phyloP scores from a whole-genome alignment of 2,888 invertebrate genomes.

The Eupithecia pulchellata region DNA sequence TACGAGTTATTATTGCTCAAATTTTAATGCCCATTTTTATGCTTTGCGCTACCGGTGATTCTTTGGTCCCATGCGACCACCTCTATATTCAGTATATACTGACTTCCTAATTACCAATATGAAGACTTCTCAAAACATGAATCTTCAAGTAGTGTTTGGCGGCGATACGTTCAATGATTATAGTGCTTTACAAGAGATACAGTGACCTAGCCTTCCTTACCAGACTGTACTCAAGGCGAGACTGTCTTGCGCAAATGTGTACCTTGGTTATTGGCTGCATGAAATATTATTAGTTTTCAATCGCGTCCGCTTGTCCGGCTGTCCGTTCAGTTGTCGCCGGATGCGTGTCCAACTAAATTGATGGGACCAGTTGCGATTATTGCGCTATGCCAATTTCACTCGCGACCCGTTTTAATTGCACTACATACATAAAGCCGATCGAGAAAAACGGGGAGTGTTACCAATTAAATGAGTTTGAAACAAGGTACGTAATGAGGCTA shows the following conservation, averaged over 20 bases:
- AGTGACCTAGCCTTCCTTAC: constrained; percentile 6
- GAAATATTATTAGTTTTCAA: constrained; percentile 74
- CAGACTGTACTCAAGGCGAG: constrained; percentile 33
- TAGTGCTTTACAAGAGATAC: not conserved
- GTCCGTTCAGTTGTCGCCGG: constrained; percentile 71
- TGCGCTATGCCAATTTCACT: constrained; percentile 68
- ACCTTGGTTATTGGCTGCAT: constrained; percentile 60
- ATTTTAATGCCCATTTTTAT: too few species aligned
- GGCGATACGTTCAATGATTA: not conserved
- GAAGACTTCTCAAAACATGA: too few species aligned
- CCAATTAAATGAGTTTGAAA: constrained; percentile 73
- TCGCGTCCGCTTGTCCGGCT: constrained; percentile 68
- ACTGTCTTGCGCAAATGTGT: constrained; percentile 66
- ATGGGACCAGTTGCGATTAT: constrained; percentile 69
- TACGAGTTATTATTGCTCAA: too few species aligned
- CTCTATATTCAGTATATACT: too few species aligned
- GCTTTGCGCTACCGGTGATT: too few species aligned
- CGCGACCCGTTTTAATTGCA: constrained; percentile 64
- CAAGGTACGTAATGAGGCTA: constrained; percentile 67
- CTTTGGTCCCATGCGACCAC: too few species aligned
- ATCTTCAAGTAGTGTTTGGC: not conserved
- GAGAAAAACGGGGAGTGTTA: constrained; percentile 52
- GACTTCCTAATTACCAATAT: too few species aligned
- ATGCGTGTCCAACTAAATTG: constrained; percentile 74
- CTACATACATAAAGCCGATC: constrained; percentile 54